These are phyloP conservation scores for Eupithecia abbreviata DNA, from an alignment of 2,888 invertebrate species.

Conservation along the genomic window DNA sequence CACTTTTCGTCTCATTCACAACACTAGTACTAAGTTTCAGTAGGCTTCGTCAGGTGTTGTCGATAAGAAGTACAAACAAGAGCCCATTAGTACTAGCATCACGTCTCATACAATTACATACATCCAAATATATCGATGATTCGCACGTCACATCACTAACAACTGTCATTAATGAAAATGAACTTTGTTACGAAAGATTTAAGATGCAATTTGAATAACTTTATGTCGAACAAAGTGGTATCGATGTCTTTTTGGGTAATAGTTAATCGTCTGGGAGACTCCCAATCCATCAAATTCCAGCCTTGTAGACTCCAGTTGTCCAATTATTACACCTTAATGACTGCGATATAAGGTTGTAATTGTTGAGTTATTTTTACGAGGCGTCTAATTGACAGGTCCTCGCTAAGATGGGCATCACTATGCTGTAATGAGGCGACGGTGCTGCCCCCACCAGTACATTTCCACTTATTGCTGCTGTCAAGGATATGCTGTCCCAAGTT, in stretches of 20 bases:
- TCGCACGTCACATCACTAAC: neutral
- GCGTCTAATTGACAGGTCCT: slow-evolving; percentile 59
- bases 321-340: slow-evolving; percentile 60
- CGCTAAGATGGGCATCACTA: slow-evolving; percentile 48
- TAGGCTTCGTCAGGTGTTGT: neutral
- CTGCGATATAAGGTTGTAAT: slow-evolving; percentile 59
- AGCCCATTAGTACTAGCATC: neutral
- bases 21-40: neutral
- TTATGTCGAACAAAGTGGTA: neutral
- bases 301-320: slow-evolving; percentile 28
- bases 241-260: slow-evolving; percentile 1
- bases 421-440: slow-evolving; percentile 38
- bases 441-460: slow-evolving; percentile 36
- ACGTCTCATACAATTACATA: neutral
- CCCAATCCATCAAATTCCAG: slow-evolving; percentile 17
- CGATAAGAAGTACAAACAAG: neutral
- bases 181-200: neutral
- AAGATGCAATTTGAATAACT: neutral
- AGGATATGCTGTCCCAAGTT: neutral
- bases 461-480: slow-evolving; percentile 5
- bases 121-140: slow-evolving; percentile 12
- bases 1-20: neutral
- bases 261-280: neutral
- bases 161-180: neutral
- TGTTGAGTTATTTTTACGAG: slow-evolving; percentile 54